Evolutionary conservation across 2,888 invertebrate species (phyloP).

Genomic region (Andrena camellia): DNA sequence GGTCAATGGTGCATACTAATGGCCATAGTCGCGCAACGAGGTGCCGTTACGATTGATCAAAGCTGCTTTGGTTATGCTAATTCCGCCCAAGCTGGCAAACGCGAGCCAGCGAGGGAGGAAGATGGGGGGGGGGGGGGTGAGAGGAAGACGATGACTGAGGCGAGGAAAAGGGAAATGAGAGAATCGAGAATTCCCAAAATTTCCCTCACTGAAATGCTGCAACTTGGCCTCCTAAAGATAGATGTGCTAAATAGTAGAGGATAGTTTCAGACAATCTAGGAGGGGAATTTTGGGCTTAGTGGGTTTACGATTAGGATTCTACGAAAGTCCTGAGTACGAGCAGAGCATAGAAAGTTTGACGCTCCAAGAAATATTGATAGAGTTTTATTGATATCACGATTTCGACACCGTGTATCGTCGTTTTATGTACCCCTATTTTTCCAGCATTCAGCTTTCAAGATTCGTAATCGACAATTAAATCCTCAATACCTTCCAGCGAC

Average conservation of each 20-base stretch:
- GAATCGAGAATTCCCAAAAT: constrained; percentile 17
- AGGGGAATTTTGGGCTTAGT: not conserved
- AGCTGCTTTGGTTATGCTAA: constrained; percentile 81
- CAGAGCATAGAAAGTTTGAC: no score
- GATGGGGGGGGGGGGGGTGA: not conserved
- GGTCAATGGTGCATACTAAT: constrained; percentile 82
- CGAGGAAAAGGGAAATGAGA: not conserved
- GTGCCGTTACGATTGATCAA: constrained; percentile 80
- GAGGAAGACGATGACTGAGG: not conserved
- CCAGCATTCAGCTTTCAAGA: not conserved
- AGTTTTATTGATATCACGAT: not conserved
- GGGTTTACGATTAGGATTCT: no score
- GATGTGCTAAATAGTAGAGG: not conserved
- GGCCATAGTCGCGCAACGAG: constrained; percentile 73
- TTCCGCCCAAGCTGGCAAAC: constrained; percentile 69
- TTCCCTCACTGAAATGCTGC: not conserved
- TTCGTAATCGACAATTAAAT: not conserved
- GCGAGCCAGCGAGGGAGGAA: constrained; percentile 31
- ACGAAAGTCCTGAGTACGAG: no score
- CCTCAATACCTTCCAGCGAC: not conserved
- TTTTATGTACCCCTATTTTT: not conserved
- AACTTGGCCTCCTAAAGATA: not conserved
- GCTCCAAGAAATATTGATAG: not conserved
- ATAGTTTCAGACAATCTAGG: no score
- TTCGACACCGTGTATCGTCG: no score